phyloP scores from a whole-genome alignment of 2,797 vertebrate species.

The Semotilus atromaculatus region DNA sequence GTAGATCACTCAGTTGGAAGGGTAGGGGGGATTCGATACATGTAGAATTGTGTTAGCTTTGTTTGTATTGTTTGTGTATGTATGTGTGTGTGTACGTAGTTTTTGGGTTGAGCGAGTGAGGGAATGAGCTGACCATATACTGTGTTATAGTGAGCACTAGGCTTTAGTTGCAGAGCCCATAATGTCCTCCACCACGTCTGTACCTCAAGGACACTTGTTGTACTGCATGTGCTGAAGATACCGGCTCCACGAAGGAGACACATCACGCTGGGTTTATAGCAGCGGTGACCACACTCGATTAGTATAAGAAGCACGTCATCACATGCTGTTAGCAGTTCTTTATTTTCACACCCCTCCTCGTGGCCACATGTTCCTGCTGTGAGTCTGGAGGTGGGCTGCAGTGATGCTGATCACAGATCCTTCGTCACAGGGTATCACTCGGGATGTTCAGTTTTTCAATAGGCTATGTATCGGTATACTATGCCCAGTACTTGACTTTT shows the following conservation, averaged over 20 bases:
- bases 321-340: not conserved
- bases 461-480: not conserved
- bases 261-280: not conserved
- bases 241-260: not conserved
- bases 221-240: not conserved
- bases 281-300: conserved; percentile 9
- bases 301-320: conserved; percentile 10
- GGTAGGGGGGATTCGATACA: too few species aligned
- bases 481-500: not conserved
- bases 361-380: conserved; percentile 34
- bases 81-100: too few species aligned
- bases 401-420: conserved; percentile 1
- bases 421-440: conserved; percentile 4
- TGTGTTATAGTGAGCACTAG: not conserved
- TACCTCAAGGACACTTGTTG: conserved; percentile 30
- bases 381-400: conserved; percentile 4
- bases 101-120: too few species aligned
- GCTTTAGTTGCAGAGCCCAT: not conserved
- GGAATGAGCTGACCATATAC: not conserved
- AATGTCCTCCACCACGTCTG: conserved; percentile 1
- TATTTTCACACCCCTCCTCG: conserved; percentile 1
- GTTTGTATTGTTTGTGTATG: too few species aligned
- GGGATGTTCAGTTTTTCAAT: not conserved
- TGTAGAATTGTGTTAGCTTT: too few species aligned
- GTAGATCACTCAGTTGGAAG: too few species aligned